phyloP scores from a whole-genome alignment of 2,888 invertebrate genomes.

The Dynastes hyllus region DNA sequence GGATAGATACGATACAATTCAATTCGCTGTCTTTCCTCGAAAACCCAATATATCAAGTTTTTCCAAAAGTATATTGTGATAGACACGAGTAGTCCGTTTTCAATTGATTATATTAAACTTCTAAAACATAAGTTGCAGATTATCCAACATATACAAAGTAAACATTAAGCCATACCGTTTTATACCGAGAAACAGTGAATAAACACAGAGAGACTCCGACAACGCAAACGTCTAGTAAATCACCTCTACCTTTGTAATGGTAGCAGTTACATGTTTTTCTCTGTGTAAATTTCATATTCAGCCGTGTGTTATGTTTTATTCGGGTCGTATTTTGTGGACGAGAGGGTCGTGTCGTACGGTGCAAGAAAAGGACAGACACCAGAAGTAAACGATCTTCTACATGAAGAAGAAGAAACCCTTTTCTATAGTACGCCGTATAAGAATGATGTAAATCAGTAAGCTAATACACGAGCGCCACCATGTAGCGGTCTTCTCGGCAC shows the following conservation, averaged over 20 bases:
- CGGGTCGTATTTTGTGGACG: slow-evolving; percentile 31
- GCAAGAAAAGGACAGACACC: slow-evolving; percentile 32
- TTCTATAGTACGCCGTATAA: slow-evolving; percentile 53
- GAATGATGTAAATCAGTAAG: slow-evolving; percentile 63
- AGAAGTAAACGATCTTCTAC: slow-evolving; percentile 40
- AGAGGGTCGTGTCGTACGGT: slow-evolving; percentile 10
- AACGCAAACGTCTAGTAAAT: slow-evolving; percentile 26
- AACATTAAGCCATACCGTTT: slow-evolving; percentile 6
- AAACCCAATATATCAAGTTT: too few species aligned
- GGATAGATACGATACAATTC: too few species aligned
- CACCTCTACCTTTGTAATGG: slow-evolving; percentile 49
- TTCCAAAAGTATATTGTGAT: too few species aligned
- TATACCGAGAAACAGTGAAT: not conserved
- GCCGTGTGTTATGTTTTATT: slow-evolving; percentile 48
- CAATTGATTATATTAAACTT: too few species aligned
- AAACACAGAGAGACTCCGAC: slow-evolving; percentile 12
- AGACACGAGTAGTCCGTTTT: too few species aligned
- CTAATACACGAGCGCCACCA: slow-evolving; percentile 61
- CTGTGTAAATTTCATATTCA: slow-evolving; percentile 50
- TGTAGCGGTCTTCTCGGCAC: slow-evolving; percentile 58
- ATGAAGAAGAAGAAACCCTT: slow-evolving; percentile 27
- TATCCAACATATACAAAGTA: not conserved
- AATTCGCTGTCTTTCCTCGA: too few species aligned
- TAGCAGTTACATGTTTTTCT: slow-evolving; percentile 54
- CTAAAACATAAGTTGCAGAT: too few species aligned